phyloP scores from a whole-genome alignment of 1,140 invertebrate species.

The Caenorhabditis latens region DNA sequence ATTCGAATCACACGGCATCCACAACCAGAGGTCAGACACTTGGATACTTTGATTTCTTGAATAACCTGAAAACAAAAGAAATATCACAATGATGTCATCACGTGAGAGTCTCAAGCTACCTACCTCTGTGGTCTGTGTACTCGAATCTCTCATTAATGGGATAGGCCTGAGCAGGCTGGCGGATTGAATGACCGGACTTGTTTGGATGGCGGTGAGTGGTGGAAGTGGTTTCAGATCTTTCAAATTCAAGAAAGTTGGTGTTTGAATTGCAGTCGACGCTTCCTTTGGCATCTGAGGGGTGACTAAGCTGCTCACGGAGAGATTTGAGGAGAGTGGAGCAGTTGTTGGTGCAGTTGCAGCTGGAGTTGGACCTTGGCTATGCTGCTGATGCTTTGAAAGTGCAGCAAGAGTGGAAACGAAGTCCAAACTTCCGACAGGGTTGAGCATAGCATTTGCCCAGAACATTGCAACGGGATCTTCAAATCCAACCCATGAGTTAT shows the following conservation, averaged over 20 bases:
- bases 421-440: slow-evolving; percentile 26
- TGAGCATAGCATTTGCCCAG: slow-evolving; percentile 51
- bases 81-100: slow-evolving; percentile 41
- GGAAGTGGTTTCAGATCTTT: slow-evolving; percentile 41
- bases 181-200: slow-evolving; percentile 8
- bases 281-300: slow-evolving; percentile 17
- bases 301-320: slow-evolving; percentile 9
- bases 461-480: slow-evolving; percentile 46
- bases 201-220: slow-evolving; percentile 40
- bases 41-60: slow-evolving; percentile 64
- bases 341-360: slow-evolving; percentile 34
- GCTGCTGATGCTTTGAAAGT: slow-evolving; percentile 37
- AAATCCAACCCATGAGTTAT: slow-evolving; percentile 44
- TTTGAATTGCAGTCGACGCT: slow-evolving; percentile 23
- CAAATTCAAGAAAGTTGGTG: neutral
- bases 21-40: slow-evolving; percentile 57
- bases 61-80: slow-evolving; percentile 1
- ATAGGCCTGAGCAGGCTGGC: neutral
- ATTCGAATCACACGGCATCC: slow-evolving; percentile 59
- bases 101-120: slow-evolving; percentile 25
- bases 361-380: slow-evolving; percentile 9
- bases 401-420: slow-evolving; percentile 58
- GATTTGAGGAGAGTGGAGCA: slow-evolving; percentile 29
- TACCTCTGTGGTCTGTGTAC: slow-evolving; percentile 31
- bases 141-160: neutral